Percentiles rank a stretch among this genome's conserved stretches.
phyloP scores from a whole-genome alignment of 2,888 invertebrate genomes.

The Neoascia interrupta region DNA sequence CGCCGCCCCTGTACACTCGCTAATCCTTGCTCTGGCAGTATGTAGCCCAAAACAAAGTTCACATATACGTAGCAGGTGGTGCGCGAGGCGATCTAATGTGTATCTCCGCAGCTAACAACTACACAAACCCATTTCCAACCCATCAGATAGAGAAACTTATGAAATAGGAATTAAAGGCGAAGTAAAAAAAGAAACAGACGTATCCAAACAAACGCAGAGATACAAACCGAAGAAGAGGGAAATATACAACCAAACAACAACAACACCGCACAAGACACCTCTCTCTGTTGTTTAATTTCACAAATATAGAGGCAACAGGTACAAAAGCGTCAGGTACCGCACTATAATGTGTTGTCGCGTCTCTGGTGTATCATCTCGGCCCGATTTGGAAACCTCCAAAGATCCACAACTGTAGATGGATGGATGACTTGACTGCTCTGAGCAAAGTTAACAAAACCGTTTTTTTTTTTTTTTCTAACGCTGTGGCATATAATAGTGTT shows the following conservation, averaged over 20 bases:
- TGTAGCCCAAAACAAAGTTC: constrained; percentile 44
- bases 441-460: constrained; percentile 40
- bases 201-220: constrained; percentile 22
- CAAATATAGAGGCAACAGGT: constrained; percentile 53
- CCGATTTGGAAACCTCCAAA: constrained; percentile 65
- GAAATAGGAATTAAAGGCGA: constrained; percentile 35
- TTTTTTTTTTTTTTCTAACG: constrained; percentile 23
- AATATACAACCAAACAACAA: constrained; percentile 17
- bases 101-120: constrained; percentile 16
- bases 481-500: constrained; percentile 17
- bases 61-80: constrained; percentile 55
- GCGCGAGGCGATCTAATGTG: constrained; percentile 37
- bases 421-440: constrained; percentile 45
- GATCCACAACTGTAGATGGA: constrained; percentile 54
- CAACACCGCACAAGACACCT: too few species aligned
- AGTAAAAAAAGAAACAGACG: background rate
- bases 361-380: constrained; percentile 44
- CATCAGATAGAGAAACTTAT: constrained; percentile 55
- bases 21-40: constrained; percentile 55
- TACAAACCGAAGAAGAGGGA: background rate
- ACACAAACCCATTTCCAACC: constrained; percentile 6
- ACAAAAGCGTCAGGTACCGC: constrained; percentile 56
- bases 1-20: background rate
- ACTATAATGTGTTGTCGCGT: constrained; percentile 42
- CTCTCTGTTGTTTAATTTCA: constrained; percentile 44